phyloP scores from a whole-genome alignment of 2,888 invertebrate genomes.

The Synanthedon tipuliformis region DNA sequence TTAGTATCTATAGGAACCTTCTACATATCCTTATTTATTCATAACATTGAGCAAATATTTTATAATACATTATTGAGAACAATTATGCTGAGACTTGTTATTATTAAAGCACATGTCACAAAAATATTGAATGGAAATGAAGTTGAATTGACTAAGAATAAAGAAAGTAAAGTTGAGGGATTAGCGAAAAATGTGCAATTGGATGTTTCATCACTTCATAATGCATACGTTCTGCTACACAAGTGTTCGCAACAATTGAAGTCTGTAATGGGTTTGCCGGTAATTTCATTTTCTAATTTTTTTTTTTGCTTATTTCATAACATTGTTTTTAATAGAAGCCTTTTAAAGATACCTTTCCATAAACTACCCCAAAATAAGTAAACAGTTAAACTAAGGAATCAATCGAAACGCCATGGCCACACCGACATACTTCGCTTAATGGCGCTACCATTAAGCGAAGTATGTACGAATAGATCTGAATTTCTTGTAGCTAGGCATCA shows the following conservation, averaged over 20 bases:
- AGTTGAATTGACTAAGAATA: constrained; percentile 7
- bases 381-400: no score
- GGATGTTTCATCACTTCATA: constrained; percentile 34
- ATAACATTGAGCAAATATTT: constrained; percentile 37
- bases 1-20: neutral
- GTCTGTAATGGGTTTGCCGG: constrained; percentile 40
- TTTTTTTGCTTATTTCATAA: no score
- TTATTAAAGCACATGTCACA: constrained; percentile 34
- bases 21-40: constrained; percentile 12
- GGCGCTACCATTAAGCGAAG: no score
- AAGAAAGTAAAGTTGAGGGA: constrained; percentile 21
- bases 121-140: constrained; percentile 19
- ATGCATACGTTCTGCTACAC: constrained; percentile 39
- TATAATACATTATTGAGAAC: constrained; percentile 25
- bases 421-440: no score
- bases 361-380: no score
- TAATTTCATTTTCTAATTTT: constrained; percentile 13
- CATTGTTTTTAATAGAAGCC: no score
- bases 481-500: no score
- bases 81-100: constrained; percentile 25
- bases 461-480: no score
- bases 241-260: constrained; percentile 39
- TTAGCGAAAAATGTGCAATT: constrained; percentile 27
- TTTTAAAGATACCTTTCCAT: no score
- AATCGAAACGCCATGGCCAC: no score